Percentiles rank a stretch among this genome's conserved stretches.
Evolutionary conservation across 2,888 invertebrate species (phyloP).

Genomic region (Caenorhabditis parvicauda): DNA sequence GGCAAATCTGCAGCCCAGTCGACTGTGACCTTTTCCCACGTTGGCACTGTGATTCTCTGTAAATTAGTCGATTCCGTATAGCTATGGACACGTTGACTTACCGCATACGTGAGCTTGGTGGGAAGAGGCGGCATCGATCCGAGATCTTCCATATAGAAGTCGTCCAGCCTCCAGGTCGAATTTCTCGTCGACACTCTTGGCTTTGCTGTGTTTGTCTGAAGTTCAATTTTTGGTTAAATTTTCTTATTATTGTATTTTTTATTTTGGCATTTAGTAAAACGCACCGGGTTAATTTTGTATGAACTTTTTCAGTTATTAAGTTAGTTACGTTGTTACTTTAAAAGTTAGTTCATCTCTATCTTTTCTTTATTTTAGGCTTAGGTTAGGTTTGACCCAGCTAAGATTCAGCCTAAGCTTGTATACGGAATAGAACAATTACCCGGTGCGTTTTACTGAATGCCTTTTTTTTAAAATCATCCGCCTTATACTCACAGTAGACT

Average conservation of each 20-base stretch:
- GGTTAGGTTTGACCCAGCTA: not conserved
- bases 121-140: not conserved
- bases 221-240: not conserved
- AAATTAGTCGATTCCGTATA: not conserved
- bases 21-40: conserved; percentile 8
- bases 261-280: too few species aligned
- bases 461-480: conserved; percentile 8
- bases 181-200: not conserved
- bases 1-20: too few species aligned
- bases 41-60: conserved; percentile 11
- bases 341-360: too few species aligned
- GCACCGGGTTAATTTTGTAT: too few species aligned
- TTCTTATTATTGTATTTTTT: not conserved
- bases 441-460: too few species aligned
- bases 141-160: conserved; percentile 3
- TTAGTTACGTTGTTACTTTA: too few species aligned
- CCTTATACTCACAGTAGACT: conserved; percentile 11
- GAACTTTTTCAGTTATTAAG: too few species aligned
- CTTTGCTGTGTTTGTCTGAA: not conserved
- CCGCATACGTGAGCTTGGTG: conserved; percentile 4
- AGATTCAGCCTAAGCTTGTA: too few species aligned
- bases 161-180: not conserved
- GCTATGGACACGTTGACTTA: not conserved
- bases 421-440: too few species aligned
- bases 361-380: not conserved